Base-by-base conservation (phyloP, 2,888 invertebrate species). In the Epirrhoe tristata region DNA sequence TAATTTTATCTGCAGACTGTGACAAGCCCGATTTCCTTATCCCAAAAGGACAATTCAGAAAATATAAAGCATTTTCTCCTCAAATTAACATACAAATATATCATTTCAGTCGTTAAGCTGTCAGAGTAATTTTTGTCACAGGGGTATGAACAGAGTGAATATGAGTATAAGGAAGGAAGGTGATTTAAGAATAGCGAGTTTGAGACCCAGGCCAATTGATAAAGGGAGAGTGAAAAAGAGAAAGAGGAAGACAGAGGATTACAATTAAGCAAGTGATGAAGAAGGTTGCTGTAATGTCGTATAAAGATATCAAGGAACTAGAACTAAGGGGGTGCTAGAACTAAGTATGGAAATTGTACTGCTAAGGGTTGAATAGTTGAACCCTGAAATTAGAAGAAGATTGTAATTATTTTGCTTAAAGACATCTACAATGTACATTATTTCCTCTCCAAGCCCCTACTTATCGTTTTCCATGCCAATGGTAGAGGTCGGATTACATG, bases 81-180 rank as follows among this genome's bases (percentile, higher is more conserved):
- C 66, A 77, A 80, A 81, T 79, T 81, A 78, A 73, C 75, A 72
- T 57, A 69, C 67, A 76, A 55, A 73, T 80, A 75, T 76, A 76
- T 81, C 80, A 79, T 72, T 69, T 68, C 43, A 74, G 74, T 69
- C 82, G 76, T 81, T 74, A 81, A 72, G 31, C 73, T 81, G 81
- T 76, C 79, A 70, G 69, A 58, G 68, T 66, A 66, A 65, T 64
- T 68, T 61, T 52, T 14, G 14, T 50, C 34, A 54, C 14, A 32
- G 14, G 14, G 7, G 31, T 10, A 52, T 52, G 24, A 43, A 24
- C 36, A 10, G 34, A 34, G 39, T 43, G 17, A 10, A 32, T 0
- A 12, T 46, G 14, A 46, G 6, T 12, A 46, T n/a, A n/a, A n/a
- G n/a, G n/a, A n/a, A 46, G 5, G 14, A 8, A 39, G 8, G 10